These are phyloP conservation scores for Platygyra sinensis DNA, from an alignment of 64 coral and sea anemone species.

Conservation along the genomic window DNA sequence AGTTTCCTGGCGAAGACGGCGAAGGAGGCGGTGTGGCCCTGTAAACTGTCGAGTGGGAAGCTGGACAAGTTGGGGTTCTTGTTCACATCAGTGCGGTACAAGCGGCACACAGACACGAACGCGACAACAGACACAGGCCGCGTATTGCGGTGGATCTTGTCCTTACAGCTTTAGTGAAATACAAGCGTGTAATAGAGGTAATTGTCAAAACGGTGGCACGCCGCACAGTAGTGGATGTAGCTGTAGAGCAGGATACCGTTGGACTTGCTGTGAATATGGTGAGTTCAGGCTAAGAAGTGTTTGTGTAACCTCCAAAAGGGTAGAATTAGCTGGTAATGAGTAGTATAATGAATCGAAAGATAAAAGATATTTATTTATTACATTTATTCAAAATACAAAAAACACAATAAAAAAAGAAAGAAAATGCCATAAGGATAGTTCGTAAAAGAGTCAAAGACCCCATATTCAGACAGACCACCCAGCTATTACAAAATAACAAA, in stretches of 20 bases:
- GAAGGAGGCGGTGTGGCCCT: conserved; percentile 4
- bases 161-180: conserved; percentile 10
- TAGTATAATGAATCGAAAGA: too few relatives aligned
- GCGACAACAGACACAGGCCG: not conserved
- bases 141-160: conserved; percentile 56
- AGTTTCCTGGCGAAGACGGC: conserved; percentile 35
- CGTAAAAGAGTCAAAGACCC: too few relatives aligned
- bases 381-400: too few relatives aligned
- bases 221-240: conserved; percentile 50
- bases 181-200: conserved; percentile 48
- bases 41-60: conserved; percentile 47
- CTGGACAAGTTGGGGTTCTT: conserved; percentile 66
- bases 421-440: not conserved
- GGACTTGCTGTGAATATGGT: conserved; percentile 68
- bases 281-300: not conserved
- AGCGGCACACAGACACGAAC: conserved; percentile 51
- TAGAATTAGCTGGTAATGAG: not conserved
- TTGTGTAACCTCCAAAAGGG: not conserved
- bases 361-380: too few relatives aligned
- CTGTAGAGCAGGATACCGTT: conserved; percentile 52
- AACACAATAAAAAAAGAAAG: not conserved
- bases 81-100: conserved; percentile 66
- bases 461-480: too few relatives aligned
- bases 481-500: too few relatives aligned
- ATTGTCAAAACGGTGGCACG: conserved; percentile 67